Conservation (phyloP, 2,888 invertebrate species). For the Rhagonycha fulva region DNA sequence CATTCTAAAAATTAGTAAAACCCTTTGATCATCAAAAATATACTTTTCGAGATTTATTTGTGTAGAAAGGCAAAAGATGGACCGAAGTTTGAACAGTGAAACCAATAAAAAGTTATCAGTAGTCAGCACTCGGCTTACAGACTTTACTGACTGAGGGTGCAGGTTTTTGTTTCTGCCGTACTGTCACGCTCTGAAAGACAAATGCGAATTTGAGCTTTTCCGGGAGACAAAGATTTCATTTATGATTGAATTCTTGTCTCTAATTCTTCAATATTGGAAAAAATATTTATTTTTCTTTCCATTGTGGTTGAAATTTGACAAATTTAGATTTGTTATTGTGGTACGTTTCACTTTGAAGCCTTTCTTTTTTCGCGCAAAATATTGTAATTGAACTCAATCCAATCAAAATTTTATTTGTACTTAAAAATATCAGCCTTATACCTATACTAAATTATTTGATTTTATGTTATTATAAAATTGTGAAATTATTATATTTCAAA, state of each 20-base stretch:
- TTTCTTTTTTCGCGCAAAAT: neutral
- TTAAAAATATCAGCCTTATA: neutral
- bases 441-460: too few species aligned
- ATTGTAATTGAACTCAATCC: neutral
- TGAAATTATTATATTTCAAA: too few species aligned
- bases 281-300: constrained; percentile 3
- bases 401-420: neutral
- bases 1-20: constrained; percentile 9
- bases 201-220: constrained; percentile 35
- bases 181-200: constrained; percentile 37
- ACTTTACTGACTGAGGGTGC: constrained; percentile 31
- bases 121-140: constrained; percentile 36
- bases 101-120: constrained; percentile 41
- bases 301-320: constrained; percentile 3
- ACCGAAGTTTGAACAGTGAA: constrained; percentile 33
- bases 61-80: constrained; percentile 34
- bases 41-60: constrained; percentile 23
- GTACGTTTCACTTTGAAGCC: neutral
- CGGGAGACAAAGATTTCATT: constrained; percentile 28
- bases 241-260: constrained; percentile 23
- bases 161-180: constrained; percentile 36
- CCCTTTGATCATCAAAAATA: constrained; percentile 25
- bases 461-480: too few species aligned
- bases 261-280: constrained; percentile 17
- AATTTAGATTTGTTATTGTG: neutral